Conservation (phyloP, 2,888 invertebrate species). For the Polymixis lichenea region DNA sequence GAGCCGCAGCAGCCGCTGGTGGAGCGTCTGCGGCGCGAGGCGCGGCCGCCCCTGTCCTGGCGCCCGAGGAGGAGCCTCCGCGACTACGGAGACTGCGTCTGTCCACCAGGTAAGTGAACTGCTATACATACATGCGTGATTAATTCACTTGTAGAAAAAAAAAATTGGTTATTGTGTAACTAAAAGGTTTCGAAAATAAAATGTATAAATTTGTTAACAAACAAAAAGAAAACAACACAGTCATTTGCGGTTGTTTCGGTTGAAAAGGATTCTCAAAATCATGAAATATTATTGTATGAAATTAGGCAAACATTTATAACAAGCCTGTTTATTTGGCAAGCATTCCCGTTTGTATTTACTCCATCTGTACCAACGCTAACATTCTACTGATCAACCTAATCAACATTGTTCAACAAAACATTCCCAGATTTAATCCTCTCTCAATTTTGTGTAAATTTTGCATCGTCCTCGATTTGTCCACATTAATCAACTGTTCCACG, state of each 20-base stretch:
- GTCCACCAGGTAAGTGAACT: constrained; percentile 92
- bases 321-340: constrained; percentile 31
- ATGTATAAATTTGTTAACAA: not conserved
- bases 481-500: constrained; percentile 31
- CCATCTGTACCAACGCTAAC: constrained; percentile 5
- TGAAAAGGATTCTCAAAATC: not conserved
- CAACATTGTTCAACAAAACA: constrained; percentile 40
- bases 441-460: constrained; percentile 22
- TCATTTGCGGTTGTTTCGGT: not conserved
- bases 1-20: constrained; percentile 89
- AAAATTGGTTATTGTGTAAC: no score
- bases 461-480: constrained; percentile 32
- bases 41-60: constrained; percentile 82
- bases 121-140: not conserved
- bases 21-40: constrained; percentile 90
- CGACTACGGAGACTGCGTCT: constrained; percentile 92
- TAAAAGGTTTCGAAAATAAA: not conserved
- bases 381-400: constrained; percentile 42
- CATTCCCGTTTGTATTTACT: constrained; percentile 21
- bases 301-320: constrained; percentile 30
- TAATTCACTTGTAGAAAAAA: not conserved
- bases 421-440: constrained; percentile 40
- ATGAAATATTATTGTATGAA: constrained; percentile 7
- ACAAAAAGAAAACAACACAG: not conserved
- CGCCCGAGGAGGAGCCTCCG: constrained; percentile 86